Percentiles rank a stretch among this genome's conserved stretches.
These are phyloP conservation scores for Chloropsis cyanopogon DNA, from an alignment of 2,113 vertebrate genomes.

Conservation along the genomic window DNA sequence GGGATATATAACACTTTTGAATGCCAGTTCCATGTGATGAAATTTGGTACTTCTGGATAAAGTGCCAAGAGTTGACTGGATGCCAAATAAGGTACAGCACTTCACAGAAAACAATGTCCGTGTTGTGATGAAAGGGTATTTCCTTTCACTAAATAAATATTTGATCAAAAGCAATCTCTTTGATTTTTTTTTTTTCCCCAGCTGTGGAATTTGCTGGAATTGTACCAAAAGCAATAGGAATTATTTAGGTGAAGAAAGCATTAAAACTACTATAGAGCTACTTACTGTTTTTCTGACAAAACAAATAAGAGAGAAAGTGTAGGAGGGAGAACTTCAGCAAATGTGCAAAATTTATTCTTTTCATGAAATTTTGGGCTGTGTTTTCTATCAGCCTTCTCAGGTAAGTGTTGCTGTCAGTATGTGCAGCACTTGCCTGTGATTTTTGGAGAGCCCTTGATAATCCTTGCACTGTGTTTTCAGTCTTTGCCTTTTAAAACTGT, in stretches of 20 bases:
- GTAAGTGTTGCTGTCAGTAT: background rate
- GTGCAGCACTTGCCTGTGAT: background rate
- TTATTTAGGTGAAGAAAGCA: background rate
- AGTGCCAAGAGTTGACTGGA: background rate
- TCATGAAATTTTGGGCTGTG: background rate
- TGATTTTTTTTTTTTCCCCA: background rate
- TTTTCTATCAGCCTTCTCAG: background rate
- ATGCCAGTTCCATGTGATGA: background rate
- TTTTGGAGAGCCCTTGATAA: background rate
- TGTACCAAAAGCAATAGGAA: background rate
- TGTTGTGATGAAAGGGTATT: background rate
- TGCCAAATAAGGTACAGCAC: background rate
- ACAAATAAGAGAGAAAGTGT: background rate
- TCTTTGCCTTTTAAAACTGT: background rate
- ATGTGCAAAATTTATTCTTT: background rate
- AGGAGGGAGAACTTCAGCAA: background rate
- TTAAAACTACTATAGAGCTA: background rate
- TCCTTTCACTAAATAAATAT: background rate
- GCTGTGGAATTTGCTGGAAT: background rate
- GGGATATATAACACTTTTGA: background rate
- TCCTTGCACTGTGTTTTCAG: background rate
- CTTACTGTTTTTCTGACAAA: background rate
- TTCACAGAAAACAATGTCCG: background rate
- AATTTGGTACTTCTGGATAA: background rate
- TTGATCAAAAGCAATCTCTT: background rate